phyloP scores from a whole-genome alignment of 2,113 vertebrate genomes.

The Crotalus tigris region DNA sequence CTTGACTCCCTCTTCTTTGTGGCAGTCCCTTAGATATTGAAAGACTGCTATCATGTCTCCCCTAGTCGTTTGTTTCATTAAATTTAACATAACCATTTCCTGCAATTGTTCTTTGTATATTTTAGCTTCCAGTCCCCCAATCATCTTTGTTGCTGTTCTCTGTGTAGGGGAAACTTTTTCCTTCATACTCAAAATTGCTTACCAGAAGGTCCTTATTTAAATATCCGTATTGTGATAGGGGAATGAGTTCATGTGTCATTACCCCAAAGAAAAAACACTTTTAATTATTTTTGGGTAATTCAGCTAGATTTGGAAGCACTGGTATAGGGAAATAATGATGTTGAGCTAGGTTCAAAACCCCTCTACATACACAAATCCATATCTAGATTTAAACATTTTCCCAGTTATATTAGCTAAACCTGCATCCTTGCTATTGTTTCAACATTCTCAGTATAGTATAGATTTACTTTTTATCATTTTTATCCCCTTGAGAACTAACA shows the following conservation, averaged over 20 bases:
- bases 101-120: neutral
- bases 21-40: neutral
- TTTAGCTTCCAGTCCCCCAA: neutral
- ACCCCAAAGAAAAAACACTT: neutral
- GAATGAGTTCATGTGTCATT: neutral
- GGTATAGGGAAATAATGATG: neutral
- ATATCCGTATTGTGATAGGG: neutral
- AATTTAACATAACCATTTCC: neutral
- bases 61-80: neutral
- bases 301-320: neutral
- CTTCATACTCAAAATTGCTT: neutral
- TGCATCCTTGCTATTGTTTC: neutral
- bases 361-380: neutral
- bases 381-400: neutral
- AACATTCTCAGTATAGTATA: neutral
- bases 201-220: neutral
- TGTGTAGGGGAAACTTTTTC: neutral
- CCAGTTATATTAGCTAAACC: neutral
- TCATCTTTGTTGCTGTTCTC: neutral
- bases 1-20: neutral
- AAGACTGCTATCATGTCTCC: neutral
- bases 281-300: neutral
- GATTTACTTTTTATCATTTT: neutral
- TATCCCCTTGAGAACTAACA: neutral
- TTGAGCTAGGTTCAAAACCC: neutral